These are phyloP conservation scores for Tachystola acroxantha DNA, from an alignment of 2,888 invertebrate genomes.

Conservation along the genomic window DNA sequence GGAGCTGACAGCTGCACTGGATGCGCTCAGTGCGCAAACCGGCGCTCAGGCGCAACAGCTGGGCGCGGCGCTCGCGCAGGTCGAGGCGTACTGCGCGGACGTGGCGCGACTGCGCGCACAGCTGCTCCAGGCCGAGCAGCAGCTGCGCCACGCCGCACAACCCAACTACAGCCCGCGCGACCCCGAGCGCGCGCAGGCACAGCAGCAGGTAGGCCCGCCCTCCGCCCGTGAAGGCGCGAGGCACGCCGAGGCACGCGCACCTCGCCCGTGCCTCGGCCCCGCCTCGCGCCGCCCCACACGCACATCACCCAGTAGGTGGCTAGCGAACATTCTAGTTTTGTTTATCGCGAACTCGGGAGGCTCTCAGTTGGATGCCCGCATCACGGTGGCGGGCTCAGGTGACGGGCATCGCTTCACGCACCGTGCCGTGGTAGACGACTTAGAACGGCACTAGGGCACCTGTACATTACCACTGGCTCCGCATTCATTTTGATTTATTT, in stretches of 20 bases:
- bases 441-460: constrained; percentile 19
- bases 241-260: not conserved
- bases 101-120: constrained; percentile 90
- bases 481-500: constrained; percentile 50
- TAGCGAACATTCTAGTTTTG: constrained; percentile 66
- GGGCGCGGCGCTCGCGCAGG: constrained; percentile 87
- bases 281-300: not conserved
- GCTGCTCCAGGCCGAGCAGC: constrained; percentile 92
- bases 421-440: constrained; percentile 21
- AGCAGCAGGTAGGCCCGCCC: constrained; percentile 90
- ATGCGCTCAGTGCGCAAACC: constrained; percentile 79
- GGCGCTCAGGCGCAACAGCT: constrained; percentile 82
- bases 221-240: not conserved
- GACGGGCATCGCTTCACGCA: constrained; percentile 36
- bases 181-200: constrained; percentile 87
- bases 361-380: constrained; percentile 33
- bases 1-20: constrained; percentile 83
- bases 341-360: constrained; percentile 41
- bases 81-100: constrained; percentile 93
- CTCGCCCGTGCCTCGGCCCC: not conserved
- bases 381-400: constrained; percentile 26
- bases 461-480: constrained; percentile 51
- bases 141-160: constrained; percentile 88
- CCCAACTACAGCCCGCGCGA: constrained; percentile 91
- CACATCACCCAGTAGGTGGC: constrained; percentile 44